Conservation (phyloP, 2,888 invertebrate genomes). For the Rhagonycha lutea region DNA sequence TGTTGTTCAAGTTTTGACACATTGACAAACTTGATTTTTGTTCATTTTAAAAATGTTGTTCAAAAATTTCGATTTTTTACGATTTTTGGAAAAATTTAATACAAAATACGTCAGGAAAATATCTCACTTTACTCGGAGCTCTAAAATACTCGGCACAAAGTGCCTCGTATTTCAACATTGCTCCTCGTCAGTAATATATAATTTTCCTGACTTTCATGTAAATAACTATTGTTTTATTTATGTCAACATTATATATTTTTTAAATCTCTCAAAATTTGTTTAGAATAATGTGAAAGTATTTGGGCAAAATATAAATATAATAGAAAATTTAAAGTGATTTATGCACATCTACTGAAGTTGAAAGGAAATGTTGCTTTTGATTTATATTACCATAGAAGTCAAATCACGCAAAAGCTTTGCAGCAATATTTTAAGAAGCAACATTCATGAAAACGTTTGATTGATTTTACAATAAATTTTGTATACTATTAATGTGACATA, state of each 20-base stretch:
- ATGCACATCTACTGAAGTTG: slow-evolving; percentile 16
- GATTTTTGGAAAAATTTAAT: too few relatives aligned
- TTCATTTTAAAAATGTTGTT: too few relatives aligned
- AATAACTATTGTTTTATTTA: not conserved
- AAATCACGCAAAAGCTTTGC: slow-evolving; percentile 13
- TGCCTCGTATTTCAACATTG: too few relatives aligned
- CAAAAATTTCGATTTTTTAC: too few relatives aligned
- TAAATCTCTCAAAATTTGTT: not conserved
- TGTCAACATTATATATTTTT: not conserved
- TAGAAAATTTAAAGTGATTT: slow-evolving; percentile 9
- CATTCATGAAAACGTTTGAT: not conserved
- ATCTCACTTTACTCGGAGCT: too few relatives aligned
- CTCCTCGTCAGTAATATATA: too few relatives aligned
- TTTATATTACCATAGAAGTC: slow-evolving; percentile 17
- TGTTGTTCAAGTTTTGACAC: too few relatives aligned
- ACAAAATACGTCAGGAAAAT: too few relatives aligned
- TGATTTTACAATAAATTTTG: not conserved
- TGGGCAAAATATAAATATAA: not conserved
- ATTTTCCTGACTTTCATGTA: too few relatives aligned
- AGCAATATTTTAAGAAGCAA: slow-evolving; percentile 8
- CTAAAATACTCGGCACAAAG: too few relatives aligned
- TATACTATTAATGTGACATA: not conserved
- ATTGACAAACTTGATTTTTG: too few relatives aligned
- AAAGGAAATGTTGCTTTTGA: slow-evolving; percentile 14
- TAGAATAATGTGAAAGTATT: not conserved